phyloP scores from a whole-genome alignment of 2,797 vertebrate species.

The Acanthopagrus latus region DNA sequence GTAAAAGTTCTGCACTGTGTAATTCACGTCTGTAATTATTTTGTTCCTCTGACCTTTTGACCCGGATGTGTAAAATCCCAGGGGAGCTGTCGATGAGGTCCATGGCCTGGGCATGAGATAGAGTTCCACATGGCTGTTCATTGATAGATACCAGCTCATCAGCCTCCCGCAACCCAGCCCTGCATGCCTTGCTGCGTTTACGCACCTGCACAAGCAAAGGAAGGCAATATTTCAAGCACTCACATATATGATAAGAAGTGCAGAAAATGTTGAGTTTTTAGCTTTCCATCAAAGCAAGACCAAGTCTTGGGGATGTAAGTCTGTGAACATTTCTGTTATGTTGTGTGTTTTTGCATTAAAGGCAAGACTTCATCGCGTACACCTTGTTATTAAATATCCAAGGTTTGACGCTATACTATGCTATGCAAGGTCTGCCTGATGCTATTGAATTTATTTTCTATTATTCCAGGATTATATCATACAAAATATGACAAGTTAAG shows the following conservation, averaged over 20 bases:
- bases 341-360: not conserved
- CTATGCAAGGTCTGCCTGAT: not conserved
- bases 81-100: conserved; percentile 93
- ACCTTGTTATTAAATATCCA: not conserved
- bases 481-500: not conserved
- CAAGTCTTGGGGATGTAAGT: not conserved
- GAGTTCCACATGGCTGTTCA: conserved; percentile 88
- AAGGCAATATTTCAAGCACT: conserved; percentile 19
- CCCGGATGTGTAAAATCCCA: conserved; percentile 88
- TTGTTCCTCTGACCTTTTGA: conserved; percentile 89
- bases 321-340: not conserved
- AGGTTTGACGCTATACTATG: not conserved
- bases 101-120: conserved; percentile 97
- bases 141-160: conserved; percentile 96
- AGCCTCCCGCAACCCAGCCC: conserved; percentile 92
- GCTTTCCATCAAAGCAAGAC: not conserved
- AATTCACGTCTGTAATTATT: not conserved
- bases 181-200: conserved; percentile 97
- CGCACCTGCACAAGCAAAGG: conserved; percentile 88
- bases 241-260: not conserved
- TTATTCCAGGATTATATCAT: conserved; percentile 21
- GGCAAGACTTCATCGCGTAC: not conserved
- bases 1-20: not conserved
- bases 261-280: not conserved
- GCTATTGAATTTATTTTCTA: not conserved